Evolutionary conservation across 2,797 vertebrate genomes (phyloP).

Genomic region (Sebastolobus altivelis): DNA sequence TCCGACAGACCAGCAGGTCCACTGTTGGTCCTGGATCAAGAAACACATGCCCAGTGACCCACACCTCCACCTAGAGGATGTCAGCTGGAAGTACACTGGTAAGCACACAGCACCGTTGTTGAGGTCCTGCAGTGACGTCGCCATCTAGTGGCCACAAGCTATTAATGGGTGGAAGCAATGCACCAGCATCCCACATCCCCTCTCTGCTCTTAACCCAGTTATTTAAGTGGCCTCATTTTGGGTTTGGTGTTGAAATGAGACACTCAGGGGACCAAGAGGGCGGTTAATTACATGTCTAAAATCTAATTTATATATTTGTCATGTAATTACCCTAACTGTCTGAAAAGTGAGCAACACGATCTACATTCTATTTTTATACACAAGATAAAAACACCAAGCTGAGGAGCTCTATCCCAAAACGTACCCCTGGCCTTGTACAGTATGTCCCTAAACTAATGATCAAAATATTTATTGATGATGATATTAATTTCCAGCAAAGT

Average conservation of each 20-base stretch:
- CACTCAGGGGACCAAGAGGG: neutral
- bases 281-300: constrained; percentile 33
- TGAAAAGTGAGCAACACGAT: constrained; percentile 2
- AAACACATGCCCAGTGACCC: constrained; percentile 92
- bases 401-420: neutral
- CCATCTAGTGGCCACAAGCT: constrained; percentile 27
- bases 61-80: constrained; percentile 92
- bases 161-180: neutral
- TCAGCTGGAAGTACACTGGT: constrained; percentile 99
- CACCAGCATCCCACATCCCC: neutral
- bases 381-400: neutral
- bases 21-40: constrained; percentile 98
- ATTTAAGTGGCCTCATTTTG: constrained; percentile 1
- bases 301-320: constrained; percentile 7
- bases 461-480: neutral
- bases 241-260: neutral
- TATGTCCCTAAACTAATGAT: neutral
- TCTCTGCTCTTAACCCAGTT: neutral
- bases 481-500: neutral
- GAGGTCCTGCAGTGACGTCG: neutral
- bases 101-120: neutral
- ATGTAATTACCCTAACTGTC: constrained; percentile 1
- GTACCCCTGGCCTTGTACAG: neutral
- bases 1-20: constrained; percentile 98
- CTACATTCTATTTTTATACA: neutral